These are phyloP conservation scores for Pitta sordida DNA, from an alignment of 2,113 vertebrate genomes.

Conservation along the genomic window DNA sequence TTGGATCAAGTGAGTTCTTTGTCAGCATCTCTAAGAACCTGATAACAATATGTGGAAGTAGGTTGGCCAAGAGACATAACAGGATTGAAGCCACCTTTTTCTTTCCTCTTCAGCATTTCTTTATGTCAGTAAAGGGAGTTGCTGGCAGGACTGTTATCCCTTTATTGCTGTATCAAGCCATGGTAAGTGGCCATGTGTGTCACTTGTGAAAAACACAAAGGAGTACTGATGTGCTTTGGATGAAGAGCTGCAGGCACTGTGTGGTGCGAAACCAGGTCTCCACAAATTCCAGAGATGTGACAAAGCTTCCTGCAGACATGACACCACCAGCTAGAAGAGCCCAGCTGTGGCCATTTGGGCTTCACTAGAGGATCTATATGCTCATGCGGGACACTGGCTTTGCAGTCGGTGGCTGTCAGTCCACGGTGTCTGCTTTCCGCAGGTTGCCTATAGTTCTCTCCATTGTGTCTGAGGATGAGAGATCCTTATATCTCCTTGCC, in stretches of 20 bases:
- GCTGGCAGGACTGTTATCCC: background rate
- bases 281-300: fast-evolving
- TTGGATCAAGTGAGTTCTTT: background rate
- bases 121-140: background rate
- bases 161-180: background rate
- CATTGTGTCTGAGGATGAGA: fast-evolving
- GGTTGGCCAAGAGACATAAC: background rate
- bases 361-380: background rate
- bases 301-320: background rate
- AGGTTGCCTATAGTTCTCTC: background rate
- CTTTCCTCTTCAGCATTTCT: background rate
- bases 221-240: background rate
- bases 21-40: background rate
- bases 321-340: background rate
- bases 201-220: background rate
- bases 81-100: background rate
- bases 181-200: background rate
- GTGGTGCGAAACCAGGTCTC: background rate
- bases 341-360: background rate
- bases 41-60: background rate
- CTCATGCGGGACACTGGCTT: background rate
- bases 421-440: background rate
- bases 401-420: background rate
- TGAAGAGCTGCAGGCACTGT: background rate
- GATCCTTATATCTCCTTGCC: background rate